Evolutionary conservation across 2,797 vertebrate genomes (phyloP), one percentile per base, ranked within the genome.

Genomic region (Cetoscarus ocellatus): DNA sequence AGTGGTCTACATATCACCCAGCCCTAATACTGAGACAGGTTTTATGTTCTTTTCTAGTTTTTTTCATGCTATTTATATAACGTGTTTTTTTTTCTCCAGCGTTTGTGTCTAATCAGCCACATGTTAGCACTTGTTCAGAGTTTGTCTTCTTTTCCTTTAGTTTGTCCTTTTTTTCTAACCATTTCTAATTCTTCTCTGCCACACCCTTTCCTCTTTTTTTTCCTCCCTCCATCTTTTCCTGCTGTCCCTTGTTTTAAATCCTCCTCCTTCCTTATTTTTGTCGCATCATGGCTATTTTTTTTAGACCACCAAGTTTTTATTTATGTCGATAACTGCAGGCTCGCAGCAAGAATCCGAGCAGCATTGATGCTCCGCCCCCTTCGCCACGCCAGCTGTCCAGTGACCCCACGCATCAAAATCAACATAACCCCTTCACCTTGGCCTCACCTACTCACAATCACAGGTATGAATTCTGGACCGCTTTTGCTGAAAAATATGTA

Each of bases 301-400:
- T 97, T 96, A 96, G 96, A 97, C 96, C 95, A 96, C 96, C 96
- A 96, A 97, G 96, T 97, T 97, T 97, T 98, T 98, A 96, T 99
- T 99, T 98, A 95, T 98, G 96, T 99, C 97, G 79, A 97, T 98
- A 96, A 97, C 96, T 98, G 93, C 97, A 99, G 97, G 97, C 94
- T 95, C 94, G 69, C 93, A 94, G 81, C 66, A 91, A 83, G 96
- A 96, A 92, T 93, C 95, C 63, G 94, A 96, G 90, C 91, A 67
- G 91, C 95, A 97, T 80, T 97, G 96, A 97, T 88, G 88, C 74
- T 92, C 87, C 73, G 50, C 73, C 91, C 79, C 91, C 80, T 75
- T 91, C 82, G 82, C 92, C 92, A 84, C 91, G 80, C 92, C 93
- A 94, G 84, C 91, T 90, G 76, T 86, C 87, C 86, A 90, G 93